Evolutionary conservation across 2,113 vertebrate genomes (phyloP).

Genomic region (Ammodytes dubius): DNA sequence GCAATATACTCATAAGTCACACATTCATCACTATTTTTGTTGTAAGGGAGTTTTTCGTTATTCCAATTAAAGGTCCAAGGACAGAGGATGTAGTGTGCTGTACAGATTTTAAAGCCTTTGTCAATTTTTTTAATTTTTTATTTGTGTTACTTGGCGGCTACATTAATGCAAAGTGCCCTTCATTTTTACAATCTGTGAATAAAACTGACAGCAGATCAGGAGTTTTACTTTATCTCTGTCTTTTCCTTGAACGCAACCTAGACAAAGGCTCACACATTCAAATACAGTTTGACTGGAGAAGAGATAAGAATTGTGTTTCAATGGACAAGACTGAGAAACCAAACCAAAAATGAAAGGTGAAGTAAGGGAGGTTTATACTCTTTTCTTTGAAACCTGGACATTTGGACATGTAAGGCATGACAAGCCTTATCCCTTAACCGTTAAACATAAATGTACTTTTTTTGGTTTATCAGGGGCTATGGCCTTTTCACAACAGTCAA

Average conservation of each 20-base stretch:
- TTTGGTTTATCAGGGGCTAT: not conserved
- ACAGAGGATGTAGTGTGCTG: too few species aligned
- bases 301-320: not conserved
- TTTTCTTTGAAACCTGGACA: not conserved
- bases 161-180: not conserved
- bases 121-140: too few species aligned
- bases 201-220: constrained; percentile 4
- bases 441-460: constrained; percentile 37
- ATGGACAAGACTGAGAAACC: constrained; percentile 2
- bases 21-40: not conserved
- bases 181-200: constrained; percentile 11
- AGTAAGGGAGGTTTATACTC: not conserved
- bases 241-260: not conserved
- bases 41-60: too few species aligned
- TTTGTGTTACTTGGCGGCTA: too few species aligned
- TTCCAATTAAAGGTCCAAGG: too few species aligned
- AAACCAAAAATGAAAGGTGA: constrained; percentile 6
- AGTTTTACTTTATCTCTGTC: not conserved
- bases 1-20: not conserved
- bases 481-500: constrained; percentile 5
- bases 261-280: not conserved
- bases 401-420: not conserved
- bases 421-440: not conserved
- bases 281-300: not conserved
- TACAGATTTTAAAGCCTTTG: not conserved